Evolutionary conservation across 2,888 invertebrate species (phyloP).

Genomic region (Drosophila phalerata): DNA sequence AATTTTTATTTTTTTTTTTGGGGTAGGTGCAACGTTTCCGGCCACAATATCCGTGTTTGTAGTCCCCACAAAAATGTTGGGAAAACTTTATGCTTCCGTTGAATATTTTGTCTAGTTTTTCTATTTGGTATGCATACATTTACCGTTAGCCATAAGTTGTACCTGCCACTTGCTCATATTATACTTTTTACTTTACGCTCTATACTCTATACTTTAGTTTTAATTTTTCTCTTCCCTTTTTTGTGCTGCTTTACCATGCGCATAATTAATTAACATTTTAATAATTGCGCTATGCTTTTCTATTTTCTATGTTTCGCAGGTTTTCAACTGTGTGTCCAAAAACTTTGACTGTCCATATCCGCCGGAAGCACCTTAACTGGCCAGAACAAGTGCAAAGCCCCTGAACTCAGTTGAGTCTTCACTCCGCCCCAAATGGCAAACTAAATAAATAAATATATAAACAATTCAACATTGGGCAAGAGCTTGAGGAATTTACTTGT

Average conservation of each 20-base stretch:
- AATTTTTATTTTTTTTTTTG: background rate
- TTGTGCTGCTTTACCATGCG: slow-evolving; percentile 58
- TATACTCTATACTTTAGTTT: slow-evolving; percentile 64
- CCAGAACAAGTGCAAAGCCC: slow-evolving; percentile 79
- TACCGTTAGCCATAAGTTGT: slow-evolving; percentile 58
- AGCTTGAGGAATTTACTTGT: slow-evolving; percentile 33
- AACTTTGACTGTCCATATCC: slow-evolving; percentile 72
- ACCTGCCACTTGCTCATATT: slow-evolving; percentile 38
- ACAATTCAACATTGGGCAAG: slow-evolving; percentile 38
- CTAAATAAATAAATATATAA: slow-evolving; percentile 40
- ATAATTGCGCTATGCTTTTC: slow-evolving; percentile 67
- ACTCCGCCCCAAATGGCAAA: slow-evolving; percentile 19
- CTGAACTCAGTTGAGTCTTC: slow-evolving; percentile 45
- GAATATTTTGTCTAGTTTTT: slow-evolving; percentile 39
- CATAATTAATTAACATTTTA: slow-evolving; percentile 76
- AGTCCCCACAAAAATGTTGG: slow-evolving; percentile 43
- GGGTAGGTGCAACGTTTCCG: slow-evolving; percentile 57
- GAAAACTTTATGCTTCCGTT: slow-evolving; percentile 77
- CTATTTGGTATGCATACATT: slow-evolving; percentile 47
- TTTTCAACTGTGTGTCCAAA: slow-evolving; percentile 64
- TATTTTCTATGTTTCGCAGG: slow-evolving; percentile 78
- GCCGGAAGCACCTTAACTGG: slow-evolving; percentile 79
- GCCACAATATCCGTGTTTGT: slow-evolving; percentile 56
- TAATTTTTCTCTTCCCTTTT: slow-evolving; percentile 55
- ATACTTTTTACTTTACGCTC: background rate